phyloP scores from a whole-genome alignment of 2,113 vertebrate species.

The Bufo bufo region DNA sequence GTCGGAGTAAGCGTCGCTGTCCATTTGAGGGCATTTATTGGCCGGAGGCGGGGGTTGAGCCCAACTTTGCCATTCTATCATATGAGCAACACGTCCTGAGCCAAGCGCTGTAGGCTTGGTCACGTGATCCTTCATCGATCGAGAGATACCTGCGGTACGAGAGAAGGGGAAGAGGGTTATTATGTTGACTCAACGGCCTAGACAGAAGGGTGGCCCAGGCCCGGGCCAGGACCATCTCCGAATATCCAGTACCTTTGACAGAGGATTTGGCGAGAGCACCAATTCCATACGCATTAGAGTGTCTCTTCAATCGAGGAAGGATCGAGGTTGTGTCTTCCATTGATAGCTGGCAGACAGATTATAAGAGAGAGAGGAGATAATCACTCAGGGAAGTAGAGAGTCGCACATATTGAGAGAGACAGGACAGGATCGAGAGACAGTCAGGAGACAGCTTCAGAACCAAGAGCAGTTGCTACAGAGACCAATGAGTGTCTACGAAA shows the following conservation, averaged over 20 bases:
- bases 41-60: constrained; percentile 79
- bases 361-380: constrained; percentile 66
- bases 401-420: constrained; percentile 44
- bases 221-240: too few relatives aligned
- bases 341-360: constrained; percentile 86
- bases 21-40: constrained; percentile 85
- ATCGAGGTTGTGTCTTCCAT: constrained; percentile 99
- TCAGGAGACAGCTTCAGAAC: background rate
- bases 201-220: background rate
- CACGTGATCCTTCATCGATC: constrained; percentile 96
- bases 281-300: constrained; percentile 94
- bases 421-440: constrained; percentile 17
- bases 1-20: constrained; percentile 94
- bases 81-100: constrained; percentile 93
- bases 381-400: constrained; percentile 64
- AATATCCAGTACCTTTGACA: constrained; percentile 87
- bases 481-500: background rate
- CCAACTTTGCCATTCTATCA: constrained; percentile 99
- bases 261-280: constrained; percentile 98
- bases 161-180: background rate
- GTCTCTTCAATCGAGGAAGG: constrained; percentile 94
- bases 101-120: constrained; percentile 97
- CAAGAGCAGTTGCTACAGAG: background rate
- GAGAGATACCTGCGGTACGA: constrained; percentile 78
- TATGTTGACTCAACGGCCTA: background rate